These are phyloP conservation scores for Coregonus ussuriensis DNA, from an alignment of 2,797 vertebrate genomes.

Conservation along the genomic window DNA sequence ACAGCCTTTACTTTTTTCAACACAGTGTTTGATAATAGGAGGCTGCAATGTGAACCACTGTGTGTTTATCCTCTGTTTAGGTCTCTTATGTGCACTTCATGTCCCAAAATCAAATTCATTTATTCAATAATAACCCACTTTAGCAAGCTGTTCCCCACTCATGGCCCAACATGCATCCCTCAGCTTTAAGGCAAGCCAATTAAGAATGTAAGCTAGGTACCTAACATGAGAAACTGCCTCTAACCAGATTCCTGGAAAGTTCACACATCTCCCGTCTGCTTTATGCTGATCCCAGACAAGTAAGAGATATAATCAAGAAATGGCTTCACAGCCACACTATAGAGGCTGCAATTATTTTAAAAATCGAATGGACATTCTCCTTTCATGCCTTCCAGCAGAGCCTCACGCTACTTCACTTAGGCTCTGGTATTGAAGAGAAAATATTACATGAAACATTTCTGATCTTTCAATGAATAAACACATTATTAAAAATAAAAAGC, in stretches of 20 bases:
- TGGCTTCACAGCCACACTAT: slow-evolving; percentile 29
- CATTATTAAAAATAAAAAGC: background rate
- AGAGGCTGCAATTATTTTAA: slow-evolving; percentile 46
- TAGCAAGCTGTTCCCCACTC: slow-evolving; percentile 51
- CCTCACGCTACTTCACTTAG: background rate
- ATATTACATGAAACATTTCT: background rate
- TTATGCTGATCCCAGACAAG: slow-evolving; percentile 44
- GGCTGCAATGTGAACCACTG: background rate
- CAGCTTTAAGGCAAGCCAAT: slow-evolving; percentile 51
- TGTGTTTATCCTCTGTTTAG: background rate
- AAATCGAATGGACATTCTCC: slow-evolving; percentile 35
- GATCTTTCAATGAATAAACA: slow-evolving; percentile 10
- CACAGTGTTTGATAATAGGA: background rate
- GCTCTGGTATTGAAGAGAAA: background rate
- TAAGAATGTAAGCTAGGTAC: slow-evolving; percentile 45
- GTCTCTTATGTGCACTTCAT: slow-evolving; percentile 40
- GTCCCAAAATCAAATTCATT: slow-evolving; percentile 42
- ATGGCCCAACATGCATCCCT: slow-evolving; percentile 50
- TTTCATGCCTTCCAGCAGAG: slow-evolving; percentile 28
- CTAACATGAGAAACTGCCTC: slow-evolving; percentile 52
- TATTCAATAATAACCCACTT: slow-evolving; percentile 61
- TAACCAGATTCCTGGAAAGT: slow-evolving; percentile 22
- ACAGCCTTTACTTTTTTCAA: background rate
- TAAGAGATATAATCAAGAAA: slow-evolving; percentile 39
- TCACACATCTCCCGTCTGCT: slow-evolving; percentile 31